Evolutionary conservation across 2,888 invertebrate genomes (phyloP), one percentile per base, ranked within the genome.

Genomic region (Schrankia costaestrigalis): DNA sequence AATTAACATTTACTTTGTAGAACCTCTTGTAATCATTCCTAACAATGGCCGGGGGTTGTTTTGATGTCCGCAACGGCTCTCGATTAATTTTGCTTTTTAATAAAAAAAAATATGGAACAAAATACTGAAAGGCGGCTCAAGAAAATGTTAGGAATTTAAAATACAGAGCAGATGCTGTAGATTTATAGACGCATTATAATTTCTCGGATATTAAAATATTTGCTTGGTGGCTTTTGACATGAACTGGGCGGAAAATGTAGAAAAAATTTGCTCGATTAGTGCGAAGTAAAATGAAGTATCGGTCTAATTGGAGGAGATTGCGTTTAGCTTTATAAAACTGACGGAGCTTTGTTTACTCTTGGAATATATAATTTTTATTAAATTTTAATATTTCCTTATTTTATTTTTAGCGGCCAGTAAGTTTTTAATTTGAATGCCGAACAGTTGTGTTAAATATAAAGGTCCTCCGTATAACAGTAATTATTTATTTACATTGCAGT

Each of bases 1-100:
- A 79, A 84, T 80, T 83, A 81, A 81, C 79, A 82, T 83, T 83
- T 76, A 67, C 77, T 75, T 75, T 78, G 69, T 75, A 76, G 73
- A 74, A 71, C 76, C 76, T 73, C 74, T 76, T 78, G 73, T 80
- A 82, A 82, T 83, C 77, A 82, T 75, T 71, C 59, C 62, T 76
- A 75, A 85, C 84, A 84, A 85, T 83, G 71, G 77, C 76, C 71
- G 52, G 57, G 63, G 78, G 79, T 66, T 78, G 77, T 83, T 81
- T 84, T 81, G 77, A 82, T 82, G 80, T 79, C 78, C 76, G 73
- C 64, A 63, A 77, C 76, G 75, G 71, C 58, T 70, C 76, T 72
- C 80, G 80, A 84, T 85, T 85, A 82, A 81, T 82, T 79, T 78
- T 63, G 68, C 67, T 71, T 77, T 76, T 71, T 77, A 70, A 72